A percentile compares a stretch with the other conserved stretches of the same genome.
Evolutionary conservation across 2,888 invertebrate species (phyloP).

Genomic region (Parnassius smintheus): DNA sequence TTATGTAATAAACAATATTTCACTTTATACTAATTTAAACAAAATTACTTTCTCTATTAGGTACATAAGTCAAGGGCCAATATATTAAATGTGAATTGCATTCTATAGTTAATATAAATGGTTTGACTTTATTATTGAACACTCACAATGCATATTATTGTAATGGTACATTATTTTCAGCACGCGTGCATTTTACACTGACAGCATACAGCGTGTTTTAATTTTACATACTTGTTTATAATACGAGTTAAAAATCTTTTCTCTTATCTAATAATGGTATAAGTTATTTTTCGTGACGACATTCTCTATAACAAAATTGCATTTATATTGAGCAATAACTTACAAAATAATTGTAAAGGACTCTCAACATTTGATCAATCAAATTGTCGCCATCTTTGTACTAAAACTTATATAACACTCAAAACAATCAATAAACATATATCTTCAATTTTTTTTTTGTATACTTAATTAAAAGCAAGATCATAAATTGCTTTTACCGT

Average conservation of each 20-base stretch:
- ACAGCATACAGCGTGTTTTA: conserved; percentile 70
- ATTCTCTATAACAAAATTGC: conserved; percentile 43
- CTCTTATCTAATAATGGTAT: conserved; percentile 45
- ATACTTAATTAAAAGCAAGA: background rate
- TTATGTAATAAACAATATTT: background rate
- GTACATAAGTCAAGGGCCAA: background rate
- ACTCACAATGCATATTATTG: conserved; percentile 6
- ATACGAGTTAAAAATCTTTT: conserved; percentile 69
- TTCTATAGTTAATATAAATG: conserved; percentile 1
- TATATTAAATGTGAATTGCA: background rate
- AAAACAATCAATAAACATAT: no score
- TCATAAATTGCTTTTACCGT: background rate
- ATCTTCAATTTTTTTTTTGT: no score
- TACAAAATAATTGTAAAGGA: conserved; percentile 14
- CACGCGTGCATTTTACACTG: conserved; percentile 75
- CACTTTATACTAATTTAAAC: background rate
- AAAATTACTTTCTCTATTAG: conserved; percentile 7
- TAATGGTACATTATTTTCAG: conserved; percentile 44
- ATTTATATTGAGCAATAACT: conserved; percentile 60
- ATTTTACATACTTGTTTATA: conserved; percentile 55
- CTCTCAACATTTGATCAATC: background rate
- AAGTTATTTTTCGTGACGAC: conserved; percentile 56
- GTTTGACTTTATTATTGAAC: conserved; percentile 6
- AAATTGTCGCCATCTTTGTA: conserved; percentile 4
- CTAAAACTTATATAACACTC: no score